These are phyloP conservation scores for Glaucidium brasilianum DNA, from an alignment of 2,113 vertebrate genomes.

Conservation along the genomic window DNA sequence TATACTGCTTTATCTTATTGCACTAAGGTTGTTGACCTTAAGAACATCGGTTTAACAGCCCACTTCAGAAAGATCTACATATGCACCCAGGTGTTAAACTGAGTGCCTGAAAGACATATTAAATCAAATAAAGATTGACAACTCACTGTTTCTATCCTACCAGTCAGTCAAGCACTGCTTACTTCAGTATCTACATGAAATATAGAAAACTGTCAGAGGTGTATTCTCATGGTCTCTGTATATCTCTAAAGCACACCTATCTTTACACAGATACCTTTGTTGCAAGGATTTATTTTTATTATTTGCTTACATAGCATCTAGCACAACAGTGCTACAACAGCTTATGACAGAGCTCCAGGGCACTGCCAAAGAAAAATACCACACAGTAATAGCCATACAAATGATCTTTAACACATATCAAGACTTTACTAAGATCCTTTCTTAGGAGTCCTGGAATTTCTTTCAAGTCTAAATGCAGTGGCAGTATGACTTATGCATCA, in stretches of 20 bases:
- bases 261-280: not conserved
- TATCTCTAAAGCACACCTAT: not conserved
- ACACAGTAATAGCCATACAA: not conserved
- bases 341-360: not conserved
- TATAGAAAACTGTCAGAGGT: not conserved
- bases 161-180: not conserved
- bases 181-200: not conserved
- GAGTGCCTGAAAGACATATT: not conserved
- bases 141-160: not conserved
- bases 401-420: not conserved
- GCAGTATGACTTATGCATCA: not conserved
- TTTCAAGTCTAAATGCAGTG: not conserved
- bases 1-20: not conserved
- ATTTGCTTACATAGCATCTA: not conserved
- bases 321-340: not conserved
- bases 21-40: not conserved
- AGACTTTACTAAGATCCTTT: not conserved
- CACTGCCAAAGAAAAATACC: not conserved
- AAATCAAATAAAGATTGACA: constrained; percentile 4
- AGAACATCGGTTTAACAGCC: constrained; percentile 1
- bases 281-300: not conserved
- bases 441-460: not conserved
- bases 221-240: not conserved
- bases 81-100: not conserved
- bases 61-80: not conserved